These are phyloP conservation scores for Periophthalmodon schlosseri DNA, from an alignment of 2,113 vertebrate species.

Conservation along the genomic window DNA sequence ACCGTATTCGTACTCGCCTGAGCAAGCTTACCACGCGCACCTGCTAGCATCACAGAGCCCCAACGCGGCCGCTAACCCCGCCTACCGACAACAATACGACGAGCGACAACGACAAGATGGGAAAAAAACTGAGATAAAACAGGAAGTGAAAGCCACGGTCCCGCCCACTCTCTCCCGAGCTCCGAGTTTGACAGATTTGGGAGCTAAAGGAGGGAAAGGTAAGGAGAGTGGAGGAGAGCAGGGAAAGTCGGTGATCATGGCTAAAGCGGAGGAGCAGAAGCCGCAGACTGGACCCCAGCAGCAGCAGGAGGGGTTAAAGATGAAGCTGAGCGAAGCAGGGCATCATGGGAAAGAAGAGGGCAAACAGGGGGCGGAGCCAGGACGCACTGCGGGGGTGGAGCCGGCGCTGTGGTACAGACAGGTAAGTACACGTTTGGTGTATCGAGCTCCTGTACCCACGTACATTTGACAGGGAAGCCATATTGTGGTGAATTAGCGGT, in stretches of 20 bases:
- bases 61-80: slow-evolving; percentile 82
- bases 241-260: slow-evolving; percentile 91
- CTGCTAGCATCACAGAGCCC: slow-evolving; percentile 80
- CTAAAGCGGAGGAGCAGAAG: slow-evolving; percentile 89
- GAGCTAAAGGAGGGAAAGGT: slow-evolving; percentile 78
- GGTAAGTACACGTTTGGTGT: slow-evolving; percentile 71
- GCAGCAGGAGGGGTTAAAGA: slow-evolving; percentile 86
- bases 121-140: slow-evolving; percentile 82
- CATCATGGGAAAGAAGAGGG: slow-evolving; percentile 88
- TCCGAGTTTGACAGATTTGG: slow-evolving; percentile 88
- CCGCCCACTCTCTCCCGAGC: slow-evolving; percentile 88
- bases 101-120: slow-evolving; percentile 84
- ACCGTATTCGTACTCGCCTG: slow-evolving; percentile 86
- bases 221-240: slow-evolving; percentile 71
- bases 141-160: slow-evolving; percentile 73
- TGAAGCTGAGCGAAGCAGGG: slow-evolving; percentile 86
- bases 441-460: no score
- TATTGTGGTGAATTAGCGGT: no score
- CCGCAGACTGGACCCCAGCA: slow-evolving; percentile 56
- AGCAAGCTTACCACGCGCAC: slow-evolving; percentile 92
- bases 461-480: no score
- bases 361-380: slow-evolving; percentile 80
- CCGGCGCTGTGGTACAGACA: slow-evolving; percentile 96
- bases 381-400: slow-evolving; percentile 84
- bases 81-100: slow-evolving; percentile 91